Evolutionary conservation across 1,140 invertebrate genomes (phyloP), one percentile per base, ranked within the genome.

Genomic region (Trinorchestia longiramus): DNA sequence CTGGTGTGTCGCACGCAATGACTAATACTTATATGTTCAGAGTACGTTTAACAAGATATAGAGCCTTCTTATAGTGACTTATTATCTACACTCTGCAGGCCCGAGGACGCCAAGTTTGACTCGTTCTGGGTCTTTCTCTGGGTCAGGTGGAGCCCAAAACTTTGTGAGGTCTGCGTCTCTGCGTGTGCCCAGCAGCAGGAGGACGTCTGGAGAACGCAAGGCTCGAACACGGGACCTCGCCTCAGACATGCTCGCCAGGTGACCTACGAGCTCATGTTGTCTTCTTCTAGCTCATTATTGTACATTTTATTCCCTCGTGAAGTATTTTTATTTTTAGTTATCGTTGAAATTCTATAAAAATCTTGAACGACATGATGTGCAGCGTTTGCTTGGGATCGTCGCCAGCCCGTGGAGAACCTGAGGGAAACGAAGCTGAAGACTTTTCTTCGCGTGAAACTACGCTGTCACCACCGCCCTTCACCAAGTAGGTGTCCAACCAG

Each of bases 371-470:
- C 88, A 4, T 17, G 0, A 28, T 45, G 17, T 43, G 43, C 90
- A 96, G 96, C 57, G 96, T 96, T 90, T 96, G 96, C 53, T 87
- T 96, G 62, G 95, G 96, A n/a, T 88, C 90, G 36, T 96, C 95
- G 53, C 96, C 96, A 28, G 96, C 96, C 40, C 88, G 96, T 23
- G 96, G 91, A 0, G 96, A 96, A 90, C 96, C 96, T 41, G 96
- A 96, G 90, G 96, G 96, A 4, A 96, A 96, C 96, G 96, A 96
- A 45, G 96, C 95, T 6, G 92, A 94, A 42, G 92, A 94, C 43
- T 94, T 94, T 36, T 45, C 92, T 42, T 94, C 92, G 1, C 43
- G 92, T 19, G 92, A 94, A 43, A 94, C 92, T 42, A 94, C 92
- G 92, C 92, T 94, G 40, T 94, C 92, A 6, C 92, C 92, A 6